Evolutionary conservation across 2,888 invertebrate genomes (phyloP).

Genomic region (Euplagia quadripunctaria): DNA sequence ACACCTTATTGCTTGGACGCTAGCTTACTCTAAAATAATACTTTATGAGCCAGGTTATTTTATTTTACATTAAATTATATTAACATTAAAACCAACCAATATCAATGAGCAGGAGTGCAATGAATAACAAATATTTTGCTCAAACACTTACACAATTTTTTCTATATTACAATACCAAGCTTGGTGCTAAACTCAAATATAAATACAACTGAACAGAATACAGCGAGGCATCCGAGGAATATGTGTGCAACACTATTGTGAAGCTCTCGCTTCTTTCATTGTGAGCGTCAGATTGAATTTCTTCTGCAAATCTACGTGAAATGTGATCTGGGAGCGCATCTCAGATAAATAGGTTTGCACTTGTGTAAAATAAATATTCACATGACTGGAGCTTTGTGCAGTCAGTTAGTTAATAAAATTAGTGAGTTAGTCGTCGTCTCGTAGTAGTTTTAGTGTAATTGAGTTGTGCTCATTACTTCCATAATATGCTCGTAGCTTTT

Average conservation of each 20-base stretch:
- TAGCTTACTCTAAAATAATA: too few species aligned
- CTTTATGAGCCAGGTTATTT: too few species aligned
- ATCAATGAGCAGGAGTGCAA: not conserved
- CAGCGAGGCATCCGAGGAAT: slow-evolving; percentile 45
- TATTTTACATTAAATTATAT: too few species aligned
- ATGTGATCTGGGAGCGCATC: slow-evolving; percentile 59
- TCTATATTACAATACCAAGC: slow-evolving; percentile 22
- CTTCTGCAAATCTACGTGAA: slow-evolving; percentile 60
- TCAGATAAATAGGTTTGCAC: slow-evolving; percentile 49
- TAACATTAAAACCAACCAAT: not conserved
- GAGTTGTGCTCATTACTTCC: not conserved
- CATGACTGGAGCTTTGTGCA: slow-evolving; percentile 25
- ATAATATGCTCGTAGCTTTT: not conserved
- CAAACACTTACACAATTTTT: slow-evolving; percentile 2
- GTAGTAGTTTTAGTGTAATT: not conserved
- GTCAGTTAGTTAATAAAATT: slow-evolving; percentile 17
- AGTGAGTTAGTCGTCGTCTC: not conserved
- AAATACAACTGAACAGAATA: slow-evolving; percentile 48
- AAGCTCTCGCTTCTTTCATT: slow-evolving; percentile 58
- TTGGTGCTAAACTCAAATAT: slow-evolving; percentile 45
- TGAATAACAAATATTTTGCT: not conserved
- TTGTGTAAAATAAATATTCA: slow-evolving; percentile 49
- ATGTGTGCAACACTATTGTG: slow-evolving; percentile 64
- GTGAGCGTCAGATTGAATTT: slow-evolving; percentile 68
- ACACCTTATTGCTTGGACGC: too few species aligned